A percentile compares a stretch with the other conserved stretches of the same genome.
These are phyloP conservation scores for Cettia cetti DNA, from an alignment of 2,113 vertebrate genomes.

Conservation along the genomic window DNA sequence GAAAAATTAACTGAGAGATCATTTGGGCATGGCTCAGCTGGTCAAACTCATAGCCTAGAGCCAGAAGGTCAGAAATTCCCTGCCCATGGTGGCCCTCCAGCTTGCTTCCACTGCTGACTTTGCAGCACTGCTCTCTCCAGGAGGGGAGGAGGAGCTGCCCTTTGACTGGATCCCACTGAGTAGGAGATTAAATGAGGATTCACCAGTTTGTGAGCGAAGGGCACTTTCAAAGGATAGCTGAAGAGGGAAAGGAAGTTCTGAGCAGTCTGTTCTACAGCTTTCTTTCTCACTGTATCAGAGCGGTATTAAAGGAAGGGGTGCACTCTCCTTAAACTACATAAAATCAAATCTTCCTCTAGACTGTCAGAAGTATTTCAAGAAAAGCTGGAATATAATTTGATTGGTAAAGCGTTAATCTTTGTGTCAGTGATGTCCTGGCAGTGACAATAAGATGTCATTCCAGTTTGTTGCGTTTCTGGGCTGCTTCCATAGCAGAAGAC, in stretches of 20 bases:
- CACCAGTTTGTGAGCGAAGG: background rate
- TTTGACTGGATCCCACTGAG: background rate
- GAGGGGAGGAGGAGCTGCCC: background rate
- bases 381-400: background rate
- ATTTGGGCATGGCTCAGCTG: background rate
- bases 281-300: background rate
- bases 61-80: background rate
- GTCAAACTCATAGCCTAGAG: background rate
- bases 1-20: conserved; percentile 2
- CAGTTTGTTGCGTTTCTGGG: background rate
- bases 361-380: background rate
- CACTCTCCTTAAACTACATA: background rate
- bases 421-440: background rate
- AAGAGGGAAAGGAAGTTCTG: background rate
- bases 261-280: background rate
- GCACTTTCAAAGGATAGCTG: background rate
- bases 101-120: background rate
- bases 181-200: background rate
- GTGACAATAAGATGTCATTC: background rate
- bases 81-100: background rate
- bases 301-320: background rate
- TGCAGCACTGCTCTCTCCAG: background rate
- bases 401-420: background rate
- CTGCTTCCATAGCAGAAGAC: background rate
- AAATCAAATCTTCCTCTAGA: background rate